Evolutionary conservation across 1,140 invertebrate species (phyloP).

Genomic region (Macrosteles quadrilineatus): DNA sequence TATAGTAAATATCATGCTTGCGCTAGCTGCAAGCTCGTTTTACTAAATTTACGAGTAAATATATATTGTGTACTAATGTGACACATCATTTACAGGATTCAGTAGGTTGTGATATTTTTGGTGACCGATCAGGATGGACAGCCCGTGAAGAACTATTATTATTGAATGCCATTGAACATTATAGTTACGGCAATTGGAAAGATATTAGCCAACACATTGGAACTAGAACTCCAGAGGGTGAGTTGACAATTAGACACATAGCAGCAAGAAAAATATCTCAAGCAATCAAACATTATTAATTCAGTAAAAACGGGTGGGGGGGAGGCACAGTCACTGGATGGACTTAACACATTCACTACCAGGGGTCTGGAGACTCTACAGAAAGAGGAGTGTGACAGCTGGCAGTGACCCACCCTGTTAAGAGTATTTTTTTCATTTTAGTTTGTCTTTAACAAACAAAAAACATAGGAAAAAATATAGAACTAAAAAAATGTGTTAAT

Average conservation of each 20-base stretch:
- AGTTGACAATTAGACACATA: slow-evolving; percentile 28
- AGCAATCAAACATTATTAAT: neutral
- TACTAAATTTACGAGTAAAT: too few species aligned
- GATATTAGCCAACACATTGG: slow-evolving; percentile 85
- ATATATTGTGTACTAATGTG: too few species aligned
- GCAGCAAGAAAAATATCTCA: neutral
- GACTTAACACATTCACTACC: neutral
- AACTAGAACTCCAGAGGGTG: slow-evolving; percentile 80
- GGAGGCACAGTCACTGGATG: neutral
- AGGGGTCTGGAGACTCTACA: neutral
- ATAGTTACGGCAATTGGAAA: slow-evolving; percentile 95
- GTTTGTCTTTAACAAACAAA: too few species aligned
- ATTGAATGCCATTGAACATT: slow-evolving; percentile 91
- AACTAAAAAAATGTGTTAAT: too few species aligned
- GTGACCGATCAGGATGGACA: slow-evolving; percentile 79
- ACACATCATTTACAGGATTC: slow-evolving; percentile 67
- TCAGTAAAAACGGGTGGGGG: neutral
- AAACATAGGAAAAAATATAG: too few species aligned
- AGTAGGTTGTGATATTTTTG: slow-evolving; percentile 74
- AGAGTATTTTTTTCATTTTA: too few species aligned
- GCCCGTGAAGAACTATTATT: slow-evolving; percentile 86
- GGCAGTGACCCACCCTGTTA: too few species aligned
- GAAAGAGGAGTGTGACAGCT: too few species aligned
- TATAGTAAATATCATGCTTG: too few species aligned
- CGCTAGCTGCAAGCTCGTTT: too few species aligned